phyloP scores from a whole-genome alignment of 2,113 vertebrate species.

The Burhinus oedicnemus region DNA sequence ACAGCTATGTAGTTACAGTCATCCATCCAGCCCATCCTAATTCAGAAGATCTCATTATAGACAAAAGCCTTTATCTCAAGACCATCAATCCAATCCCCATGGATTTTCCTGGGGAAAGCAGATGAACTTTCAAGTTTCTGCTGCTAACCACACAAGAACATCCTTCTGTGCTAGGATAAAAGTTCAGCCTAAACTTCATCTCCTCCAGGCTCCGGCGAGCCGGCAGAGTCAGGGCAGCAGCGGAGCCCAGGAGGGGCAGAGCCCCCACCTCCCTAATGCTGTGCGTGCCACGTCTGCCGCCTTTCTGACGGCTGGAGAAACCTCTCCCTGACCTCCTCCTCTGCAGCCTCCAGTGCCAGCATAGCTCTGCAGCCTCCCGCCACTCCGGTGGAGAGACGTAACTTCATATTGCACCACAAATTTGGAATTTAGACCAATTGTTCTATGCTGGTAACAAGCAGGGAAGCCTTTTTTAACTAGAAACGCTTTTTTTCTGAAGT shows the following conservation, averaged over 20 bases:
- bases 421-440: not conserved
- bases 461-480: not conserved
- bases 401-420: not conserved
- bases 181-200: not conserved
- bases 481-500: not conserved
- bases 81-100: not conserved
- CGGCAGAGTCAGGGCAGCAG: not conserved
- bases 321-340: not conserved
- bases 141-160: not conserved
- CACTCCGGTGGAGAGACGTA: not conserved
- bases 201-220: rapidly evolving
- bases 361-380: not conserved
- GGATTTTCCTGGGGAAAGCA: not conserved
- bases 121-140: not conserved
- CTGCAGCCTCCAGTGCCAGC: not conserved
- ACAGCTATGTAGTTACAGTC: not conserved
- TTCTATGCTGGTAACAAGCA: not conserved
- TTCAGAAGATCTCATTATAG: not conserved
- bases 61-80: not conserved
- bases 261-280: not conserved
- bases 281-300: not conserved
- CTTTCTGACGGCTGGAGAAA: not conserved
- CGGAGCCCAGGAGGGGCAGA: not conserved
- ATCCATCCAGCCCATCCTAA: not conserved
- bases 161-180: not conserved